phyloP scores from a whole-genome alignment of 2,797 vertebrate genomes.

The Eulemur coronatus region DNA sequence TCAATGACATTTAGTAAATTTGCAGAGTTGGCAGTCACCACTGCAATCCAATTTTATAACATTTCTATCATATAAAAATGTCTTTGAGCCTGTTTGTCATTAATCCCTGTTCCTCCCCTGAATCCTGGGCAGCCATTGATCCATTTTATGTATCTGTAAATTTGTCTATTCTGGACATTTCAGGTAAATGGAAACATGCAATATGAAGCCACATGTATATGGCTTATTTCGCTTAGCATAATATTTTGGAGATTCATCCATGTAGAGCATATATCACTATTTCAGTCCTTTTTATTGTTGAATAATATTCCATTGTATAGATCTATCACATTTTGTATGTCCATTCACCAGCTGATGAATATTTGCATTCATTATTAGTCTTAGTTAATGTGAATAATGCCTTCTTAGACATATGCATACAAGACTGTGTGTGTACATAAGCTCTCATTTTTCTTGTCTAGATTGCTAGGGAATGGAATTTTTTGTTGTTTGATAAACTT shows the following conservation, averaged over 20 bases:
- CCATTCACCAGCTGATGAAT: not conserved
- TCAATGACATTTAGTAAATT: not conserved
- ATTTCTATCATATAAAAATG: not conserved
- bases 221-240: not conserved
- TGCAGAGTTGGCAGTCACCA: not conserved
- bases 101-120: not conserved
- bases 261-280: not conserved
- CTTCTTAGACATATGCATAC: not conserved
- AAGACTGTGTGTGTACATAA: not conserved
- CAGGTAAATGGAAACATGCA: not conserved
- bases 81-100: not conserved
- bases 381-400: not conserved
- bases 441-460: not conserved
- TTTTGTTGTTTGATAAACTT: not conserved
- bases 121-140: not conserved
- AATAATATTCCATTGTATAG: not conserved
- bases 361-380: not conserved
- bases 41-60: not conserved
- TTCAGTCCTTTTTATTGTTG: not conserved
- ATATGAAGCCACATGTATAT: not conserved
- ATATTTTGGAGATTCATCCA: not conserved
- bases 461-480: not conserved
- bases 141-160: not conserved
- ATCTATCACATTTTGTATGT: not conserved
- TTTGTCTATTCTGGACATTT: not conserved